Conservation (phyloP, 2,888 invertebrate genomes). For the Limenitis arthemis region DNA sequence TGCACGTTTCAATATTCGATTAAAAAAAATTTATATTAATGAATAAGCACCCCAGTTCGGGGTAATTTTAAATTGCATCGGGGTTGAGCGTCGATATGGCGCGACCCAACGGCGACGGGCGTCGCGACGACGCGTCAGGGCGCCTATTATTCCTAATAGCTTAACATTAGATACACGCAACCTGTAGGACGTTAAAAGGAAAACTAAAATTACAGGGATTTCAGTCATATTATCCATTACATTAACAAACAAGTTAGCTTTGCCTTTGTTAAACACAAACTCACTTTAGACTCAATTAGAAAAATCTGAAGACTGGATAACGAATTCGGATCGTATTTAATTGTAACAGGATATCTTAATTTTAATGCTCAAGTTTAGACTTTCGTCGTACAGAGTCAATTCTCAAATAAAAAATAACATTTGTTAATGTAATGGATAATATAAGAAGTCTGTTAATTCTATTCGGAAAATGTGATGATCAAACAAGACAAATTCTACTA, state of each 20-base stretch:
- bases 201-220: background rate
- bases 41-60: conserved; percentile 41
- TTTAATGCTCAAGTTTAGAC: no score
- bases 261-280: background rate
- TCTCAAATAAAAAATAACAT: no score
- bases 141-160: conserved; percentile 13
- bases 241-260: background rate
- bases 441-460: no score
- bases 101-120: conserved; percentile 34
- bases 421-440: no score
- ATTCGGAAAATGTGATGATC: background rate
- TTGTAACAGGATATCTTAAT: no score
- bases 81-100: conserved; percentile 34
- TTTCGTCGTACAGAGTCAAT: no score
- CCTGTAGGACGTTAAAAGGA: conserved; percentile 1
- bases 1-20: conserved; percentile 33
- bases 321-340: no score
- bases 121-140: conserved; percentile 26
- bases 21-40: conserved; percentile 34
- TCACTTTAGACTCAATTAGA: background rate
- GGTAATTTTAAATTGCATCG: conserved; percentile 58
- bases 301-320: no score
- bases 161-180: conserved; percentile 14
- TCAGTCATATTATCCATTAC: background rate
- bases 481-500: background rate